These are phyloP conservation scores for Allygus modestus DNA, from an alignment of 2,888 invertebrate genomes.

Conservation along the genomic window DNA sequence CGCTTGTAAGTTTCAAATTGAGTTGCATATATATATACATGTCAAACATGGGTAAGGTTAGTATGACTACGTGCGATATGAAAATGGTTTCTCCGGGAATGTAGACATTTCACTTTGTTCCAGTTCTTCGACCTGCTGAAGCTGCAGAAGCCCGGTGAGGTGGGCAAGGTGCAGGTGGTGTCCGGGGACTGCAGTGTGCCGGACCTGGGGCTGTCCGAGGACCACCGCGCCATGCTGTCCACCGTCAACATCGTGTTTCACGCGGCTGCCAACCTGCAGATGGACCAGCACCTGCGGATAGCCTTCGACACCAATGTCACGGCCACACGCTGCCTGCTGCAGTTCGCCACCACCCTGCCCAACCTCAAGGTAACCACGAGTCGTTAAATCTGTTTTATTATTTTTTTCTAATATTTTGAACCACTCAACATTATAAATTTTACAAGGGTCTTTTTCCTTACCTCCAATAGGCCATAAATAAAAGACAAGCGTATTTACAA, in stretches of 20 bases:
- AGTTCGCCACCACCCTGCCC: constrained; percentile 65
- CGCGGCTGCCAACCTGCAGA: constrained; percentile 69
- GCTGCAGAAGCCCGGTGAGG: constrained; percentile 63
- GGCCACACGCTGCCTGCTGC: constrained; percentile 66
- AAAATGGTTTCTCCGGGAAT: no score
- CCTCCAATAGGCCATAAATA: no score
- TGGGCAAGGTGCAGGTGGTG: constrained; percentile 67
- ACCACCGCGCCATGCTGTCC: constrained; percentile 63
- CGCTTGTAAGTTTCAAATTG: no score
- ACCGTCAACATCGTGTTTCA: constrained; percentile 69
- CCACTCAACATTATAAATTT: no score
- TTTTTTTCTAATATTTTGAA: constrained; percentile 36
- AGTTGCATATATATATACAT: no score
- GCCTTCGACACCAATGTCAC: constrained; percentile 67
- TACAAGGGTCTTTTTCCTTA: no score
- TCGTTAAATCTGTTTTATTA: no score
- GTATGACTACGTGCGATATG: no score
- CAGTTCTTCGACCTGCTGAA: constrained; percentile 66
- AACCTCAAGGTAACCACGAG: constrained; percentile 64
- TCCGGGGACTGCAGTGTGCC: constrained; percentile 68
- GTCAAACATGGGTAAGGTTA: no score
- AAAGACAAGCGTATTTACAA: no score
- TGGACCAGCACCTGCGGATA: constrained; percentile 67
- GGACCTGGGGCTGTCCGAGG: constrained; percentile 67
- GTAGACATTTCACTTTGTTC: constrained; percentile 17